Percentiles rank a stretch among this genome's conserved stretches.
Evolutionary conservation across 2,888 invertebrate genomes (phyloP).

Genomic region (Rosalia funebris): DNA sequence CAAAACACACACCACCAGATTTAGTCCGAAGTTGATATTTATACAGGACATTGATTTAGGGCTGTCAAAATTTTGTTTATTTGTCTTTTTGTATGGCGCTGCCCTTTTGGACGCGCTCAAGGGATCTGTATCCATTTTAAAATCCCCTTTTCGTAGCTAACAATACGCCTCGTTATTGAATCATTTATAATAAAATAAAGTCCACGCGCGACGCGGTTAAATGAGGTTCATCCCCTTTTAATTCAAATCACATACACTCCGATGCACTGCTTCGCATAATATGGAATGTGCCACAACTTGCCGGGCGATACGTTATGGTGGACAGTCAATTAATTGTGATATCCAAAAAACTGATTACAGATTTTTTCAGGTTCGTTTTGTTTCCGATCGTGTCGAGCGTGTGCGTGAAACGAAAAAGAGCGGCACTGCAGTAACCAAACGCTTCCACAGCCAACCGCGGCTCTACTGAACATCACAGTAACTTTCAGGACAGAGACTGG

Average conservation of each 20-base stretch:
- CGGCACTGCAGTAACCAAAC: conserved; percentile 52
- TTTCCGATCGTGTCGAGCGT: conserved; percentile 22
- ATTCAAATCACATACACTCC: conserved; percentile 30
- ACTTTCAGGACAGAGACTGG: conserved; percentile 58
- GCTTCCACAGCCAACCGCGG: conserved; percentile 44
- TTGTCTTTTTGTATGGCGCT: conserved; percentile 46
- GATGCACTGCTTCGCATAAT: conserved; percentile 4
- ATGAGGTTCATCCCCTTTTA: conserved; percentile 38
- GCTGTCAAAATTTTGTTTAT: conserved; percentile 34
- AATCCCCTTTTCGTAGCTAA: conserved; percentile 44
- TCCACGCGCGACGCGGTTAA: conserved; percentile 16
- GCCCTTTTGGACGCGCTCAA: conserved; percentile 48
- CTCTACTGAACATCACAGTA: conserved; percentile 58
- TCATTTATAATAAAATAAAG: conserved; percentile 35
- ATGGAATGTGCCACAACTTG: not conserved
- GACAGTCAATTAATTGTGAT: too few species aligned
- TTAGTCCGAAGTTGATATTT: conserved; percentile 46
- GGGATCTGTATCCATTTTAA: conserved; percentile 58
- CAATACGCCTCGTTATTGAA: conserved; percentile 54
- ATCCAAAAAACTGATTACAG: not conserved
- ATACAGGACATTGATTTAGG: conserved; percentile 8
- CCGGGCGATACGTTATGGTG: not conserved
- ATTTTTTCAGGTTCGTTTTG: conserved; percentile 22
- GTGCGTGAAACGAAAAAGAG: conserved; percentile 63
- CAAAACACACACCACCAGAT: conserved; percentile 70